Evolutionary conservation across 2,113 vertebrate genomes (phyloP).

Genomic region (Ammodytes marinus): DNA sequence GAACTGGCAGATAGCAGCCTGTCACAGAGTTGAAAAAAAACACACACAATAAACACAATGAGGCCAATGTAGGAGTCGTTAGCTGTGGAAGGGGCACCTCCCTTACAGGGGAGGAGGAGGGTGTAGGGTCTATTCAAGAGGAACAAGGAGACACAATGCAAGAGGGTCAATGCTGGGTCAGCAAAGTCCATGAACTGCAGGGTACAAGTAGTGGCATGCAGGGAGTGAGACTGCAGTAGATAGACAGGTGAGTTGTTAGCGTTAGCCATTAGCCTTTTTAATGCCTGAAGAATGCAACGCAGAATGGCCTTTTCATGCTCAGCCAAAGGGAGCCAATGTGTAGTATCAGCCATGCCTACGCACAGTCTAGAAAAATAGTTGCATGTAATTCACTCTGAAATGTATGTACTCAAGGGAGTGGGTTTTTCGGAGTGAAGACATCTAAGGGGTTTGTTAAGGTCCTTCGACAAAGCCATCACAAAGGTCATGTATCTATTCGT

Average conservation of each 20-base stretch:
- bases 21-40: slow-evolving; percentile 33
- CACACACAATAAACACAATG: slow-evolving; percentile 49
- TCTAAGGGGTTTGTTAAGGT: slow-evolving; percentile 49
- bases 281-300: slow-evolving; percentile 29
- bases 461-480: slow-evolving; percentile 58
- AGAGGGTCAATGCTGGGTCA: slow-evolving; percentile 91
- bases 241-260: slow-evolving; percentile 59
- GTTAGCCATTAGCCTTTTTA: slow-evolving; percentile 31
- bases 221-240: slow-evolving; percentile 4
- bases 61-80: slow-evolving; percentile 22
- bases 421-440: slow-evolving; percentile 41
- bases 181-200: slow-evolving; percentile 89
- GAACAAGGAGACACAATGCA: slow-evolving; percentile 84
- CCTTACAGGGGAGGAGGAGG: slow-evolving; percentile 72
- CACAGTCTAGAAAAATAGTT: background rate
- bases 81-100: slow-evolving; percentile 50
- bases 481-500: slow-evolving; percentile 62
- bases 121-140: slow-evolving; percentile 86
- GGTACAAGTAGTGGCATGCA: slow-evolving; percentile 58
- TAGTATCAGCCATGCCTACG: background rate
- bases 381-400: background rate
- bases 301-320: slow-evolving; percentile 7
- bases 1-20: slow-evolving; percentile 17
- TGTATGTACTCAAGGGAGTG: slow-evolving; percentile 10
- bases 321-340: background rate